Conservation (phyloP, 2,888 invertebrate species). For the Alloscopus bannaensis region DNA sequence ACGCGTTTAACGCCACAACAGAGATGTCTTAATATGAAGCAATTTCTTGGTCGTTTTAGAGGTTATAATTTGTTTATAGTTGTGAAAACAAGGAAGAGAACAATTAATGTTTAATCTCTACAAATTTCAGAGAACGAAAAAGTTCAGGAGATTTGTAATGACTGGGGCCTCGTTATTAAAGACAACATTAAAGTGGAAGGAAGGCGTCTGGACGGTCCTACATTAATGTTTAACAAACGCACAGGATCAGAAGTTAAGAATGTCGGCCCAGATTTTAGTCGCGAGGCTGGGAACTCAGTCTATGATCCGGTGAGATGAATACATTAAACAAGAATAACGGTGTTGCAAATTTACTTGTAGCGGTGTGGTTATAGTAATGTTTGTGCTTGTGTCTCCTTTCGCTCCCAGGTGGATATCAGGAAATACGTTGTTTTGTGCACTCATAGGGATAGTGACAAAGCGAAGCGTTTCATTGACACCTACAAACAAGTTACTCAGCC, state of each 20-base stretch:
- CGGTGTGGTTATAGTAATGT: no score
- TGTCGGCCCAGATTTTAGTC: conserved; percentile 7
- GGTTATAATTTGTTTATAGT: no score
- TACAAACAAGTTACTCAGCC: conserved; percentile 47
- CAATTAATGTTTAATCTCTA: no score
- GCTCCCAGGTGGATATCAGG: no score
- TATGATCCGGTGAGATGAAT: conserved; percentile 4
- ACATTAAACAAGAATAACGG: no score
- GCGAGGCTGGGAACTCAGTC: background rate
- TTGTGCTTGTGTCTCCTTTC: no score
- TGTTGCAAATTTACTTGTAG: no score
- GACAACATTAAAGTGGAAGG: conserved; percentile 80
- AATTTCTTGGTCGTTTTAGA: conserved; percentile 76
- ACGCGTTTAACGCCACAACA: conserved; percentile 89
- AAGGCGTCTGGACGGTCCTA: conserved; percentile 79
- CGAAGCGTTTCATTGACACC: conserved; percentile 30
- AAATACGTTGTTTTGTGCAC: no score
- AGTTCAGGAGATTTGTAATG: conserved; percentile 79
- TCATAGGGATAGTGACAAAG: conserved; percentile 45
- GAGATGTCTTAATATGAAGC: conserved; percentile 82
- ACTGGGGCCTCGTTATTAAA: conserved; percentile 86
- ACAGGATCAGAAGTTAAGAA: background rate
- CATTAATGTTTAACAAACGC: conserved; percentile 49
- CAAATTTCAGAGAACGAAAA: conserved; percentile 75
- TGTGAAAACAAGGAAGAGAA: background rate